Conservation (phyloP, 2,113 vertebrate species). For the Platanista minor region DNA sequence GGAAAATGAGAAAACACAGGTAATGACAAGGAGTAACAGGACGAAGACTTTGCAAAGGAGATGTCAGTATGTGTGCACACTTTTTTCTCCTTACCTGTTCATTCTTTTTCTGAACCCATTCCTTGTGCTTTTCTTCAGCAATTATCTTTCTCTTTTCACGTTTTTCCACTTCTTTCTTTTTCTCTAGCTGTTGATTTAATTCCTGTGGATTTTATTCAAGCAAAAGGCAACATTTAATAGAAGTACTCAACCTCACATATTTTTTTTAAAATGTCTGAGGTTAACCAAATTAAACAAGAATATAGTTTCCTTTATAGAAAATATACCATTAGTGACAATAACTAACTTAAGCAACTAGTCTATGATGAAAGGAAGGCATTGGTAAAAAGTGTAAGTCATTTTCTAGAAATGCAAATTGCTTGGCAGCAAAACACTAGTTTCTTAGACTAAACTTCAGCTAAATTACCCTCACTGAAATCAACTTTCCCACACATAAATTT, state of each 20-base stretch:
- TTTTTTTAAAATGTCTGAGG: neutral
- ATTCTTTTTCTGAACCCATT: slow-evolving; percentile 90
- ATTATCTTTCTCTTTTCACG: slow-evolving; percentile 83
- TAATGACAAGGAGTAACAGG: neutral
- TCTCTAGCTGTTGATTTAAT: slow-evolving; percentile 78
- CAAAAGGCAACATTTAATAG: slow-evolving; percentile 45
- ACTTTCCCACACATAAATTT: slow-evolving; percentile 66
- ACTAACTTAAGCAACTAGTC: slow-evolving; percentile 36
- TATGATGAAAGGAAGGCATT: slow-evolving; percentile 37
- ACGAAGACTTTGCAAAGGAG: neutral
- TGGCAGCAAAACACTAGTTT: slow-evolving; percentile 63
- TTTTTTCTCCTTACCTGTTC: slow-evolving; percentile 81
- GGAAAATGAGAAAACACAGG: neutral
- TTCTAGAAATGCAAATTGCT: slow-evolving; percentile 63
- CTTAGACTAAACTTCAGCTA: slow-evolving; percentile 65
- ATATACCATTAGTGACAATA: slow-evolving; percentile 37
- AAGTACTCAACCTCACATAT: neutral
- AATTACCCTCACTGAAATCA: slow-evolving; percentile 62
- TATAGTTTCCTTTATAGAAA: slow-evolving; percentile 29
- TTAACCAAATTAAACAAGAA: slow-evolving; percentile 50
- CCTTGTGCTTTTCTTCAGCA: slow-evolving; percentile 87
- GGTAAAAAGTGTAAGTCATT: slow-evolving; percentile 51
- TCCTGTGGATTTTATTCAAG: slow-evolving; percentile 79
- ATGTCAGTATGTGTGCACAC: neutral
- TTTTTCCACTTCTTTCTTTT: slow-evolving; percentile 80